phyloP scores from a whole-genome alignment of 2,888 invertebrate species.

The Tenthredo mesomela region DNA sequence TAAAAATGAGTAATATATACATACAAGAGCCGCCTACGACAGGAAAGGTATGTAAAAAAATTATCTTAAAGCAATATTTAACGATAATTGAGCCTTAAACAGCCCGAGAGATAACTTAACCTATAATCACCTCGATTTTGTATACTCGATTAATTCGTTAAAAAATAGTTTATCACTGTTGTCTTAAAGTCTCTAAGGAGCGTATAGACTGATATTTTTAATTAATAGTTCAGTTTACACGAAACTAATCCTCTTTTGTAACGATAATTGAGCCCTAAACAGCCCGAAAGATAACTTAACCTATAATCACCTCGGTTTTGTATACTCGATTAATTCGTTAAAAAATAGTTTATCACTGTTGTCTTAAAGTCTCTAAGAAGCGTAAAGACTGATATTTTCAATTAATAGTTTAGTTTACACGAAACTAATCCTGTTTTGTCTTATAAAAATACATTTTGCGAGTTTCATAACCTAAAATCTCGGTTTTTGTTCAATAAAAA shows the following conservation, averaged over 20 bases:
- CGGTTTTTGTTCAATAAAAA: not conserved
- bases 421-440: not conserved
- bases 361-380: not conserved
- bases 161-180: not conserved
- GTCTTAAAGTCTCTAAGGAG: not conserved
- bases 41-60: conserved; percentile 87
- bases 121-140: not conserved
- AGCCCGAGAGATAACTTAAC: not conserved
- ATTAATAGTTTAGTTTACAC: not conserved
- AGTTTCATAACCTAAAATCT: not conserved
- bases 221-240: not conserved
- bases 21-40: conserved; percentile 97
- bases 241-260: not conserved
- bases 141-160: not conserved
- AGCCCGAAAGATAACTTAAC: not conserved
- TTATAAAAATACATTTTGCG: not conserved
- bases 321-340: not conserved
- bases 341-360: not conserved
- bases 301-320: not conserved
- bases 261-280: too few relatives aligned
- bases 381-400: not conserved
- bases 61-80: not conserved
- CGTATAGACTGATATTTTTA: not conserved
- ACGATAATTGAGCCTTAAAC: not conserved
- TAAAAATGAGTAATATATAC: conserved; percentile 96